A percentile compares a stretch with the other conserved stretches of the same genome.
Evolutionary conservation across 2,797 vertebrate genomes (phyloP).

Genomic region (Pelobates cultripes): DNA sequence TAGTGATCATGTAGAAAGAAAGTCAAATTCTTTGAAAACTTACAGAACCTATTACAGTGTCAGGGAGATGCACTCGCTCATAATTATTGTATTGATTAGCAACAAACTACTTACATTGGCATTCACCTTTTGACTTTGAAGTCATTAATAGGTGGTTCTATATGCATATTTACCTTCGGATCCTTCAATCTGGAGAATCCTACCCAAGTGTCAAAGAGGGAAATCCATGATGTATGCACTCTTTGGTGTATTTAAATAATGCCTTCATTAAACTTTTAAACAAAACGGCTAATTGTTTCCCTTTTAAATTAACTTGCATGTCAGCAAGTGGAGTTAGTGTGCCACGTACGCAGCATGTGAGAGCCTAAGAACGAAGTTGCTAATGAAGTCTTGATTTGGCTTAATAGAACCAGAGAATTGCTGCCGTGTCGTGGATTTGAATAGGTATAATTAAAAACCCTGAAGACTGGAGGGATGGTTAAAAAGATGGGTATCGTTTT

Average conservation of each 20-base stretch:
- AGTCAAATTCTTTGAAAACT: background rate
- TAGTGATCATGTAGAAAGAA: background rate
- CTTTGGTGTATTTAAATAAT: conserved; percentile 1
- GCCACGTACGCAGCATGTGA: background rate
- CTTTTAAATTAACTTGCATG: conserved; percentile 3
- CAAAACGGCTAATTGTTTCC: conserved; percentile 11
- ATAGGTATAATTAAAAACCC: background rate
- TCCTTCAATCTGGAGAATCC: background rate
- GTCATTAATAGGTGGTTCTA: background rate
- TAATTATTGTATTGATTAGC: conserved; percentile 16
- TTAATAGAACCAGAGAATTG: background rate
- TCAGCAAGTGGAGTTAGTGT: background rate
- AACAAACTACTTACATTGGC: background rate
- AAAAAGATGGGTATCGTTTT: background rate
- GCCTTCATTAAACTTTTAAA: conserved; percentile 17
- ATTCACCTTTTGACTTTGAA: background rate
- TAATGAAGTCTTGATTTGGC: background rate
- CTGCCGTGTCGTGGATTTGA: background rate
- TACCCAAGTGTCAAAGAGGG: background rate
- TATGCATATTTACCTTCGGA: conserved; percentile 2
- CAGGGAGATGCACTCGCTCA: background rate
- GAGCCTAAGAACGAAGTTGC: background rate
- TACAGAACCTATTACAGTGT: background rate
- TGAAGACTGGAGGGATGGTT: background rate
- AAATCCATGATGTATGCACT: background rate